These are phyloP conservation scores for Geotrupes spiniger DNA, from an alignment of 2,888 invertebrate genomes.

Conservation along the genomic window DNA sequence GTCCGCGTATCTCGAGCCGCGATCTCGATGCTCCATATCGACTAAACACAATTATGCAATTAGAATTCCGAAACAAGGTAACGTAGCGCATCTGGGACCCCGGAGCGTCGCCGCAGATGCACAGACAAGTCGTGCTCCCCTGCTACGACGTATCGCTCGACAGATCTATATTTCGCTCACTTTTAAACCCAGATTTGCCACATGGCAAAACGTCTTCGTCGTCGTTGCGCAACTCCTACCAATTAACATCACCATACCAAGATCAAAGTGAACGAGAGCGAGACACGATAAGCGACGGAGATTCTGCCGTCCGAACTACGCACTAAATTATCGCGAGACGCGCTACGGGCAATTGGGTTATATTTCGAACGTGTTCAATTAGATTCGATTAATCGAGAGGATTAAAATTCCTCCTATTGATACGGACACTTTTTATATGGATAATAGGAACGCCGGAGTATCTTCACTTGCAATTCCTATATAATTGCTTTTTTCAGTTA, in stretches of 20 bases:
- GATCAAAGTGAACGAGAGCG: too few relatives aligned
- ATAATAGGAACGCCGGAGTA: not conserved
- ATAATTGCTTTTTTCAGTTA: slow-evolving; percentile 3
- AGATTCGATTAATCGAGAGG: not conserved
- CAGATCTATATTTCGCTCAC: slow-evolving; percentile 13
- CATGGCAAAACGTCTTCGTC: slow-evolving; percentile 10
- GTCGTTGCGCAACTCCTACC: slow-evolving; percentile 6
- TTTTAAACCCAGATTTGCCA: slow-evolving; percentile 15
- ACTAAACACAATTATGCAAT: too few relatives aligned
- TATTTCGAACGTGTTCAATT: slow-evolving; percentile 1
- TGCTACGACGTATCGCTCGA: slow-evolving; percentile 7
- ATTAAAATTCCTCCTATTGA: slow-evolving; percentile 1
- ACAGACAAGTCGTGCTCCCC: slow-evolving; percentile 5
- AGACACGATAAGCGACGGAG: too few relatives aligned
- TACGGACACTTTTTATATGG: slow-evolving; percentile 1
- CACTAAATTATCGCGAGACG: not conserved
- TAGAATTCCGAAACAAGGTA: slow-evolving; percentile 1
- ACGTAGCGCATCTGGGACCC: not conserved
- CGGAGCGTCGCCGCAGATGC: not conserved
- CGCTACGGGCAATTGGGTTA: too few relatives aligned
- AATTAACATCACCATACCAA: slow-evolving; percentile 11
- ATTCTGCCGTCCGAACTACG: too few relatives aligned
- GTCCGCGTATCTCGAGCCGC: too few relatives aligned
- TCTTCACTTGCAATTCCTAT: not conserved
- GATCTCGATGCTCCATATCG: too few relatives aligned